These are phyloP conservation scores for Picus viridis DNA, from an alignment of 2,797 vertebrate genomes.

Conservation along the genomic window DNA sequence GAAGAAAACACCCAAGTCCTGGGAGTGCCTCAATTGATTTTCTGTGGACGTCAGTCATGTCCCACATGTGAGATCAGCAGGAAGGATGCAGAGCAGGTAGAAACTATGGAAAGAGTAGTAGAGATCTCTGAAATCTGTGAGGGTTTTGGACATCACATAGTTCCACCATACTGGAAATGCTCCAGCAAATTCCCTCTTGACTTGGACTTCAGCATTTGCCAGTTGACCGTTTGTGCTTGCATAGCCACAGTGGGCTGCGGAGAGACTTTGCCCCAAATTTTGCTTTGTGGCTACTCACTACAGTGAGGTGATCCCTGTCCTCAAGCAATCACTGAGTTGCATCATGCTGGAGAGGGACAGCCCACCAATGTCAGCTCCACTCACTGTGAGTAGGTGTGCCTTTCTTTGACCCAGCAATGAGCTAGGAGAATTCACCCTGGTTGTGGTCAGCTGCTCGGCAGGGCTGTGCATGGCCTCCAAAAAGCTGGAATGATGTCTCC, in stretches of 20 bases:
- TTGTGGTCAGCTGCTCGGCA: fast-evolving
- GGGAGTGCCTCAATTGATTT: fast-evolving
- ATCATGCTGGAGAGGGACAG: fast-evolving
- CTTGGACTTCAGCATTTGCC: neutral
- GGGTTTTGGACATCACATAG: neutral
- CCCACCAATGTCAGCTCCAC: fast-evolving
- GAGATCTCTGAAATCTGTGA: neutral
- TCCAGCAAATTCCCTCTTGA: neutral
- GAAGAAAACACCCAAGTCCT: neutral
- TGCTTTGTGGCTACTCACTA: fast-evolving
- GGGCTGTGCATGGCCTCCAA: neutral
- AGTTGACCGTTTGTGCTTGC: fast-evolving
- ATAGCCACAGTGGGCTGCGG: neutral
- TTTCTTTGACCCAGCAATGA: neutral
- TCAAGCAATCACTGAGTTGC: neutral
- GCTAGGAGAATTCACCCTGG: neutral
- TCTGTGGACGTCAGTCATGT: neutral
- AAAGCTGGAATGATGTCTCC: neutral
- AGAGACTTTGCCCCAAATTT: neutral
- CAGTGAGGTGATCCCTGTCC: neutral
- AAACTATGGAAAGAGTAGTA: neutral
- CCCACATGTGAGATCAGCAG: fast-evolving
- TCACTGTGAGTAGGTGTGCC: fast-evolving
- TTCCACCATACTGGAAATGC: neutral
- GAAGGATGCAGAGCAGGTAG: neutral